Percentiles rank a stretch among this genome's conserved stretches.
Evolutionary conservation across 2,888 invertebrate genomes (phyloP).

Genomic region (Quadroppia sp.): DNA sequence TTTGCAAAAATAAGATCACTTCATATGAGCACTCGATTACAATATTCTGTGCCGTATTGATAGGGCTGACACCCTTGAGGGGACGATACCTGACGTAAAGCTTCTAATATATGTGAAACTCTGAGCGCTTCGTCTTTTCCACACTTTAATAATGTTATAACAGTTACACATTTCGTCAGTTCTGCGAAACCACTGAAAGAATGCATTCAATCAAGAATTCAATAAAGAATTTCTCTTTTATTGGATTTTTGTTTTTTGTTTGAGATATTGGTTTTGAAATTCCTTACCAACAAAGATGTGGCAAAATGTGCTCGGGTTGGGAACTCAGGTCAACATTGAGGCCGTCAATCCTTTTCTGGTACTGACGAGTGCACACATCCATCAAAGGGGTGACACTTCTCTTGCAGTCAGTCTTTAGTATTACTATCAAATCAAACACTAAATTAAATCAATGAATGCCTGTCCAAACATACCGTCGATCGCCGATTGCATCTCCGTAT

Average conservation of each 20-base stretch:
- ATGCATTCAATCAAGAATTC: not conserved
- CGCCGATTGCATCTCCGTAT: constrained; percentile 13
- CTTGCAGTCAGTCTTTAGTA: constrained; percentile 17
- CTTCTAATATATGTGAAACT: constrained; percentile 3
- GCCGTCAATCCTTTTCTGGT: constrained; percentile 27
- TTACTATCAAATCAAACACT: not conserved
- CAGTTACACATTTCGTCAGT: constrained; percentile 12
- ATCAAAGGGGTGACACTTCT: constrained; percentile 6
- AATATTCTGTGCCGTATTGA: not conserved
- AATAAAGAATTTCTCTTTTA: not conserved
- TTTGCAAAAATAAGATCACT: not conserved
- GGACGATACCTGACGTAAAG: not conserved
- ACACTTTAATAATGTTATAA: constrained; percentile 27
- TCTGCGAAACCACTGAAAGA: constrained; percentile 13
- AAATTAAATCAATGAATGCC: not conserved
- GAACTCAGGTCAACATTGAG: not conserved
- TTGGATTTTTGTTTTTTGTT: not conserved
- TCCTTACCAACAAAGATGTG: constrained; percentile 19
- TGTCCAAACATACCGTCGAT: constrained; percentile 21
- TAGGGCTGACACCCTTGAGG: not conserved
- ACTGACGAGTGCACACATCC: constrained; percentile 26
- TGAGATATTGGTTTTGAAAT: not conserved
- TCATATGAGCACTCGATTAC: not conserved
- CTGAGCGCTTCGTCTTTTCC: constrained; percentile 24
- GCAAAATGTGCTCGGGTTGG: not conserved